Evolutionary conservation across 2,888 invertebrate genomes (phyloP).

Genomic region (Ashinkailepas kermadecensis): DNA sequence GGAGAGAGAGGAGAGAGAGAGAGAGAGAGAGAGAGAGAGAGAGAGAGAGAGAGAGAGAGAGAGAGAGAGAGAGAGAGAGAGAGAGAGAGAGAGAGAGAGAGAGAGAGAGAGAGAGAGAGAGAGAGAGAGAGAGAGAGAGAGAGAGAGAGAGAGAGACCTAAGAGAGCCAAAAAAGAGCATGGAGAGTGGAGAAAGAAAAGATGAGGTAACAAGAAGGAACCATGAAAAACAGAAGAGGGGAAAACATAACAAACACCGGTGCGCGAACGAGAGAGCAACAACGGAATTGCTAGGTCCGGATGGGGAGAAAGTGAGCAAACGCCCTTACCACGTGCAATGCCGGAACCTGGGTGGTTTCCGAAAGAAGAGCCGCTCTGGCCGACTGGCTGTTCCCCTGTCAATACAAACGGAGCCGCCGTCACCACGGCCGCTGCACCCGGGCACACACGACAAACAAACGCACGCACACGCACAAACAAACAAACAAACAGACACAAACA

Average conservation of each 20-base stretch:
- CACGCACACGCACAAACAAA: no score
- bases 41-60: no score
- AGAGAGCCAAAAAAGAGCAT: no score
- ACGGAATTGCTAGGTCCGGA: no score
- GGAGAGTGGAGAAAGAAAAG: no score
- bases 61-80: background rate
- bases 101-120: slow-evolving; percentile 19
- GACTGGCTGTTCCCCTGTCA: background rate
- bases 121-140: slow-evolving; percentile 24
- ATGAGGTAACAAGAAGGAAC: no score
- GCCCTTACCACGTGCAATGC: background rate
- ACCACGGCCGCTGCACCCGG: background rate
- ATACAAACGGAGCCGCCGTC: background rate
- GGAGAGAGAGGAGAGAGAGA: background rate
- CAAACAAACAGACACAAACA: no score
- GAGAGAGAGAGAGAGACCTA: background rate
- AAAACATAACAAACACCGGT: no score
- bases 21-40: no score
- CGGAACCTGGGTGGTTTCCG: background rate
- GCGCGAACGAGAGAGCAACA: no score
- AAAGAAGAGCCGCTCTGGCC: background rate
- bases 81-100: slow-evolving; percentile 3
- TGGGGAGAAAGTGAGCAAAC: background rate
- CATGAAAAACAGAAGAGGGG: no score
- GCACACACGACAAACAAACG: no score